These are phyloP conservation scores for Ptychoptera albimana DNA, from an alignment of 2,888 invertebrate species.

Conservation along the genomic window DNA sequence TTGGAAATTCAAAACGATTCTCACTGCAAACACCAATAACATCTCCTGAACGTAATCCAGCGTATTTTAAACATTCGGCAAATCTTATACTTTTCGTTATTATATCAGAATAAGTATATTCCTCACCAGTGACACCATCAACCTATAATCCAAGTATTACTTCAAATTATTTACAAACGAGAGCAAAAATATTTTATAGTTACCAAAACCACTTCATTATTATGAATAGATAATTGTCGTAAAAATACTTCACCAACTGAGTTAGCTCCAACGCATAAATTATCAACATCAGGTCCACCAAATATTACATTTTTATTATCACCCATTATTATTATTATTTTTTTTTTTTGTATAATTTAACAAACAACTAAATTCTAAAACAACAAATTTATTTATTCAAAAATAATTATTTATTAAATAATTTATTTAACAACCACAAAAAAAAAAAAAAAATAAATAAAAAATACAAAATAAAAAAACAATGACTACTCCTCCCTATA, in stretches of 20 bases:
- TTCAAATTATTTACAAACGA: not conserved
- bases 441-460: too few relatives aligned
- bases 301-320: not conserved
- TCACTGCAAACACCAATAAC: conserved; percentile 39
- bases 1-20: conserved; percentile 36
- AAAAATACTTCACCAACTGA: not conserved
- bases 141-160: conserved; percentile 14
- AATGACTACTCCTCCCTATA: too few relatives aligned
- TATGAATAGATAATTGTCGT: not conserved
- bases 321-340: not conserved
- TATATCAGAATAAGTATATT: conserved; percentile 18
- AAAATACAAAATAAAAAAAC: too few relatives aligned
- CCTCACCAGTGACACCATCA: conserved; percentile 21
- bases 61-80: conserved; percentile 26
- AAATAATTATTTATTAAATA: too few relatives aligned
- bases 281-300: not conserved
- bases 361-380: too few relatives aligned
- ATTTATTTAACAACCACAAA: too few relatives aligned
- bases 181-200: not conserved
- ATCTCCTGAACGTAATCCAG: conserved; percentile 34
- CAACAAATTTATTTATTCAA: too few relatives aligned
- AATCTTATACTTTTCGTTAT: conserved; percentile 16
- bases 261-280: not conserved
- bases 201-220: not conserved
- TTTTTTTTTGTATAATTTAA: too few relatives aligned